Percentiles rank a stretch among this genome's conserved stretches.
Evolutionary conservation across 2,888 invertebrate genomes (phyloP).

Genomic region (Mystacides longicornis): DNA sequence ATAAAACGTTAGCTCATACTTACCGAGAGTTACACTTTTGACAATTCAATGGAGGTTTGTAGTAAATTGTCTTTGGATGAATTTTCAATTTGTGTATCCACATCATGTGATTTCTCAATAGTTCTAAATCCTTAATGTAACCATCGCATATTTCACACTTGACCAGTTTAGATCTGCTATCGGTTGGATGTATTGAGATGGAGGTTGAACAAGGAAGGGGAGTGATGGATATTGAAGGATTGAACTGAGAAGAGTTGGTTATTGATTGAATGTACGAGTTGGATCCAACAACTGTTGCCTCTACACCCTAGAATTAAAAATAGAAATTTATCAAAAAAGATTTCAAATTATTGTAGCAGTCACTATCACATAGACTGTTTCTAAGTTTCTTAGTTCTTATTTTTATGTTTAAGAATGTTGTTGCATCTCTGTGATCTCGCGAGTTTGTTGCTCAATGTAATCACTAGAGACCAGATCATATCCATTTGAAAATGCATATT

Average conservation of each 20-base stretch:
- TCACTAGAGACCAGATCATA: too few relatives aligned
- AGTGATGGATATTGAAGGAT: slow-evolving; percentile 86
- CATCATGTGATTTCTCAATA: slow-evolving; percentile 92
- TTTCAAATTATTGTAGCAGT: too few relatives aligned
- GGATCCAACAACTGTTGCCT: slow-evolving; percentile 11
- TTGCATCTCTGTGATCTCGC: too few relatives aligned
- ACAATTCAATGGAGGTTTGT: slow-evolving; percentile 88
- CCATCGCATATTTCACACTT: slow-evolving; percentile 97
- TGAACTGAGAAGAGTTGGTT: slow-evolving; percentile 42
- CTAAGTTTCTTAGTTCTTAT: too few relatives aligned
- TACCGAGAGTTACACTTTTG: slow-evolving; percentile 85
- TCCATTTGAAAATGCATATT: too few relatives aligned
- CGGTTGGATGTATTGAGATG: slow-evolving; percentile 47
- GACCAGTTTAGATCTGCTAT: slow-evolving; percentile 58
- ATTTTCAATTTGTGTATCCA: slow-evolving; percentile 97
- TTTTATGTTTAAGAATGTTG: too few relatives aligned
- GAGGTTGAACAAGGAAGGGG: slow-evolving; percentile 65
- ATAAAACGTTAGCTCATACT: slow-evolving; percentile 2
- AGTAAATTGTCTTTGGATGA: slow-evolving; percentile 93
- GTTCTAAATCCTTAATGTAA: slow-evolving; percentile 91
- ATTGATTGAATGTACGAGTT: background rate
- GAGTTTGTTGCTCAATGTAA: too few relatives aligned
- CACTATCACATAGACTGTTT: too few relatives aligned
- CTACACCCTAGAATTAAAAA: slow-evolving; percentile 7
- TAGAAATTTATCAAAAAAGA: too few relatives aligned